phyloP scores from a whole-genome alignment of 2,797 vertebrate species.

The Limosa lapponica region DNA sequence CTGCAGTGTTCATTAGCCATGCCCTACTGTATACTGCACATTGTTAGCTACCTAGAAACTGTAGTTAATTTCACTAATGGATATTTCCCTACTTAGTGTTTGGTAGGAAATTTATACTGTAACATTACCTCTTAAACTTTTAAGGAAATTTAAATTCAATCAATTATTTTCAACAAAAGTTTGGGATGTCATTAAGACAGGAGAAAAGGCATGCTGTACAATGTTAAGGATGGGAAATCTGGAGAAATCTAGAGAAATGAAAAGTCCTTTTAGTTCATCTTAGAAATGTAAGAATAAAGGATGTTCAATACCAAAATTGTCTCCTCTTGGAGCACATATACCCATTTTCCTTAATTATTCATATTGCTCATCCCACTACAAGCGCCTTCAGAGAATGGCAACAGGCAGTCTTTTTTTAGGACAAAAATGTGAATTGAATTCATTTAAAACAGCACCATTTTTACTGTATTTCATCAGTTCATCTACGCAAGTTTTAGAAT shows the following conservation, averaged over 20 bases:
- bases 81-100: conserved; percentile 99
- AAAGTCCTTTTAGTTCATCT: conserved; percentile 68
- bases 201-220: conserved; percentile 81
- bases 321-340: conserved; percentile 57
- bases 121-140: conserved; percentile 99
- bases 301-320: conserved; percentile 70
- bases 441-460: conserved; percentile 34
- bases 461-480: conserved; percentile 13
- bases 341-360: conserved; percentile 54
- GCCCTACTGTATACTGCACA: conserved; percentile 98
- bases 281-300: conserved; percentile 62
- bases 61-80: conserved; percentile 99
- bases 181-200: conserved; percentile 94
- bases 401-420: conserved; percentile 32
- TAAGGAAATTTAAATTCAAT: conserved; percentile 99
- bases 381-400: conserved; percentile 54
- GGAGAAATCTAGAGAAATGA: conserved; percentile 62
- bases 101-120: conserved; percentile 99
- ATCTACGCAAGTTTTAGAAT: conserved; percentile 19
- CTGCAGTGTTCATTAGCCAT: conserved; percentile 99
- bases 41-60: conserved; percentile 99
- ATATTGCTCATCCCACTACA: conserved; percentile 55
- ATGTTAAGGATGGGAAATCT: conserved; percentile 81
- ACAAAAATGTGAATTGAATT: conserved; percentile 26
- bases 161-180: conserved; percentile 96